phyloP scores from a whole-genome alignment of 2,797 vertebrate genomes.

The Sebastolobus altivelis region DNA sequence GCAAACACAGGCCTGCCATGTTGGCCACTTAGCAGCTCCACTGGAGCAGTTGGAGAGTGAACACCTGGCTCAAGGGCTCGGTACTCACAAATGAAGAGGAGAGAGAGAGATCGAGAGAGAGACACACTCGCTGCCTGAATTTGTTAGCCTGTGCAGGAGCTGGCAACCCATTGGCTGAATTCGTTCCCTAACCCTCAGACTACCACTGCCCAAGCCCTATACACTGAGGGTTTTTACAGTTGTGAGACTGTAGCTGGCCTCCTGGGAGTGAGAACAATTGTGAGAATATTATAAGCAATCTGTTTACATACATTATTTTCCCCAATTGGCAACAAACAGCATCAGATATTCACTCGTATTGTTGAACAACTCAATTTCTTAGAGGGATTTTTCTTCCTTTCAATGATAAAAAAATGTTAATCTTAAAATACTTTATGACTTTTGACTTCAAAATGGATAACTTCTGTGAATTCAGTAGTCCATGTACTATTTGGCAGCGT shows the following conservation, averaged over 20 bases:
- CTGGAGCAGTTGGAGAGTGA: slow-evolving; percentile 16
- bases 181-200: background rate
- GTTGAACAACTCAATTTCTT: background rate
- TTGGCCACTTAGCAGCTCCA: slow-evolving; percentile 20
- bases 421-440: background rate
- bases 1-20: background rate
- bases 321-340: background rate
- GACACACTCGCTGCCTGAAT: background rate
- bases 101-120: slow-evolving; percentile 2
- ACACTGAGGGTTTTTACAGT: background rate
- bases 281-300: background rate
- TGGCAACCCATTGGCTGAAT: slow-evolving; percentile 10
- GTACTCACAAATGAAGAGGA: background rate
- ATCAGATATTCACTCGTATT: background rate
- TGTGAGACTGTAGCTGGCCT: background rate
- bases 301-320: background rate
- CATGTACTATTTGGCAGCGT: background rate
- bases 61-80: slow-evolving; percentile 30
- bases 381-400: background rate
- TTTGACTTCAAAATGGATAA: background rate
- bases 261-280: background rate
- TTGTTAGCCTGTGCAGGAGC: background rate
- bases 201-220: background rate
- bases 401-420: background rate
- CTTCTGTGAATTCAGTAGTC: background rate